Evolutionary conservation across 2,797 vertebrate species (phyloP).

Genomic region (Chelon labrosus): DNA sequence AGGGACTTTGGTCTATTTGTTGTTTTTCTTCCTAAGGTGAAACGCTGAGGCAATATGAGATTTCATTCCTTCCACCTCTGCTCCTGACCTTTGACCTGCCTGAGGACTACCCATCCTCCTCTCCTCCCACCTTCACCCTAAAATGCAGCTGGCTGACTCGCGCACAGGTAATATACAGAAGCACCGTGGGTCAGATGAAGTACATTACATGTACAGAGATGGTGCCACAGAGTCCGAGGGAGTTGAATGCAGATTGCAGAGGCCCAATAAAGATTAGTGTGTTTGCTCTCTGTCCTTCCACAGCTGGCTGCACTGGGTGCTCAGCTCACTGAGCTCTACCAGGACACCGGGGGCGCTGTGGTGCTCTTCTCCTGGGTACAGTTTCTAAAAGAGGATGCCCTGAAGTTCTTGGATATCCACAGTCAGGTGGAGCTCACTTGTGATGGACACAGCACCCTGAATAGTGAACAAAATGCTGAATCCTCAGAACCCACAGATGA

Average conservation of each 20-base stretch:
- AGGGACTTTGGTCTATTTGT: neutral
- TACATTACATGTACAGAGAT: no score
- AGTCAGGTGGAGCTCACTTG: slow-evolving; percentile 85
- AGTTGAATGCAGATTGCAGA: slow-evolving; percentile 2
- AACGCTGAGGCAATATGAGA: slow-evolving; percentile 74
- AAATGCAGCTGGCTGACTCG: slow-evolving; percentile 91
- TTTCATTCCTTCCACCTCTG: slow-evolving; percentile 89
- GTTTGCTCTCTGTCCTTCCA: neutral
- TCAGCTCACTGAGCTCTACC: slow-evolving; percentile 87
- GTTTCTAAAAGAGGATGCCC: slow-evolving; percentile 90
- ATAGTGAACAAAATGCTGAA: neutral
- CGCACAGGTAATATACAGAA: slow-evolving; percentile 82
- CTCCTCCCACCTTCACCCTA: slow-evolving; percentile 88
- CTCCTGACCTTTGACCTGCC: slow-evolving; percentile 90
- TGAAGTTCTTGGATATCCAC: slow-evolving; percentile 87
- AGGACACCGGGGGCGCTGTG: slow-evolving; percentile 86
- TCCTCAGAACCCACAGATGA: slow-evolving; percentile 33
- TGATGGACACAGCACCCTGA: slow-evolving; percentile 1
- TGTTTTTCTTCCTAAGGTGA: slow-evolving; percentile 48
- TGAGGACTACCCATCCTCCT: slow-evolving; percentile 89
- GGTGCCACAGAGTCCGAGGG: no score
- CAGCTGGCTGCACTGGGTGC: slow-evolving; percentile 88
- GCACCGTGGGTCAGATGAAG: neutral
- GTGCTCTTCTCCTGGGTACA: slow-evolving; percentile 94
- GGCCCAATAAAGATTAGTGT: neutral